These are phyloP conservation scores for Anguilla marmorata DNA, from an alignment of 2,797 vertebrate species.

Conservation along the genomic window DNA sequence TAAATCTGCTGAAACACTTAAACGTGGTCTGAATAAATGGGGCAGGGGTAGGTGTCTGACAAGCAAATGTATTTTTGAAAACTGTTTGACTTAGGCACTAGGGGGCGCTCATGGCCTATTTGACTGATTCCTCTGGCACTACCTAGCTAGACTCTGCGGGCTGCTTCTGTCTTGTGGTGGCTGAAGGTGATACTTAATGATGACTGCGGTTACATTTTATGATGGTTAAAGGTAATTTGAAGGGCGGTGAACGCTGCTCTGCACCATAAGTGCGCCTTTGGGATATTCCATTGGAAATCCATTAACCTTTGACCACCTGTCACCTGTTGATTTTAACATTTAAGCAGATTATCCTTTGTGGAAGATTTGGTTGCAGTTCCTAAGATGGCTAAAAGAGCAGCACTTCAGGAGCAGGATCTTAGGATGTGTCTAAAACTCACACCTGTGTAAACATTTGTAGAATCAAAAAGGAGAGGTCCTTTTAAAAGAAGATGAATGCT, in stretches of 20 bases:
- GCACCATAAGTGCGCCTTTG: not conserved
- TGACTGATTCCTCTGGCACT: not conserved
- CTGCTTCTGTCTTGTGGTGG: not conserved
- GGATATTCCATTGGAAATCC: not conserved
- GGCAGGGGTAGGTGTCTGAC: not conserved
- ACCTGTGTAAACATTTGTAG: not conserved
- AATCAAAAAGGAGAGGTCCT: too few species aligned
- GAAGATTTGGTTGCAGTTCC: not conserved
- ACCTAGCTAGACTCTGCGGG: not conserved
- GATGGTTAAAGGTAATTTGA: not conserved
- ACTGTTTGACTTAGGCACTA: slow-evolving; percentile 27
- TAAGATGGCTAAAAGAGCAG: not conserved
- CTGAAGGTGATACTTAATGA: not conserved
- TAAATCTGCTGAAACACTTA: not conserved
- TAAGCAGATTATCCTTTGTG: not conserved
- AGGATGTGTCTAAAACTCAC: not conserved
- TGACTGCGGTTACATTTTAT: not conserved
- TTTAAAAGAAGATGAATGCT: too few species aligned
- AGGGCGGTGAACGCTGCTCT: not conserved
- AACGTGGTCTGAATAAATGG: not conserved
- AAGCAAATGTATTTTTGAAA: not conserved
- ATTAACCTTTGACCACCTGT: not conserved
- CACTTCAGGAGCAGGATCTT: not conserved
- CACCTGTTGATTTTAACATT: not conserved
- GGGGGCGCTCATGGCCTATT: slow-evolving; percentile 27